Conservation (phyloP, 1,140 invertebrate species). For the Zaprionus davidi region DNA sequence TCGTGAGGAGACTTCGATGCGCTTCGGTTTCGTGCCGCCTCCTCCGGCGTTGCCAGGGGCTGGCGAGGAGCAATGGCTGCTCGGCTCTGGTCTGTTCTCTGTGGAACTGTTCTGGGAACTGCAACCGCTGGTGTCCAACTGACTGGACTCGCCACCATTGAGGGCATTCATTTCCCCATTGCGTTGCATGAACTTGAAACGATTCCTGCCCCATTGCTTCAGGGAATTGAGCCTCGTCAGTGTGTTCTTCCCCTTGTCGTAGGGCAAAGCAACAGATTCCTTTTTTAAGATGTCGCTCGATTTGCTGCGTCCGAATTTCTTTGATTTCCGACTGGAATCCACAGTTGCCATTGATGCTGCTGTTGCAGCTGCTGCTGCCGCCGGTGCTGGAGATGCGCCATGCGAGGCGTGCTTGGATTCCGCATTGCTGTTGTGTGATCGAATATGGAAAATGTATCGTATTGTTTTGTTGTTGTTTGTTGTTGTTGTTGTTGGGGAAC, state of each 20-base stretch:
- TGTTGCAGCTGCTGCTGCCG: conserved; percentile 1
- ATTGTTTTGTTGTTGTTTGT: conserved; percentile 41
- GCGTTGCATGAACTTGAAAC: conserved; percentile 90
- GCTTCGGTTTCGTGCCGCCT: conserved; percentile 11
- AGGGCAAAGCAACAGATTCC: conserved; percentile 84
- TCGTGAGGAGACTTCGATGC: conserved; percentile 15
- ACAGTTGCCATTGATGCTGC: conserved; percentile 13
- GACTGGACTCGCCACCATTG: conserved; percentile 42
- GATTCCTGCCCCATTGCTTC: conserved; percentile 92
- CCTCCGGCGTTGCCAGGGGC: conserved; percentile 23
- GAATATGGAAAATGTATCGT: conserved; percentile 36
- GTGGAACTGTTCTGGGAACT: conserved; percentile 78
- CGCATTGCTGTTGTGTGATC: conserved; percentile 53
- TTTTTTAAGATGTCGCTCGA: conserved; percentile 89
- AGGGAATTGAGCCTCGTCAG: conserved; percentile 91
- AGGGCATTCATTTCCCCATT: conserved; percentile 78
- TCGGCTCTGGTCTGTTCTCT: conserved; percentile 62
- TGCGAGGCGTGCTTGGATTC: conserved; percentile 65
- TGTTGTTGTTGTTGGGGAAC: conserved; percentile 53
- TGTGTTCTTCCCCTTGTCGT: conserved; percentile 85
- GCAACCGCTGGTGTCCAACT: conserved; percentile 83
- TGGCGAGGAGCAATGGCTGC: conserved; percentile 21
- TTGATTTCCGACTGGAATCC: conserved; percentile 64
- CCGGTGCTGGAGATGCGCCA: conserved; percentile 57
- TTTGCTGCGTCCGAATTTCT: conserved; percentile 86